Evolutionary conservation across 1,140 invertebrate species (phyloP).

Genomic region (Trachelipus rathkii): DNA sequence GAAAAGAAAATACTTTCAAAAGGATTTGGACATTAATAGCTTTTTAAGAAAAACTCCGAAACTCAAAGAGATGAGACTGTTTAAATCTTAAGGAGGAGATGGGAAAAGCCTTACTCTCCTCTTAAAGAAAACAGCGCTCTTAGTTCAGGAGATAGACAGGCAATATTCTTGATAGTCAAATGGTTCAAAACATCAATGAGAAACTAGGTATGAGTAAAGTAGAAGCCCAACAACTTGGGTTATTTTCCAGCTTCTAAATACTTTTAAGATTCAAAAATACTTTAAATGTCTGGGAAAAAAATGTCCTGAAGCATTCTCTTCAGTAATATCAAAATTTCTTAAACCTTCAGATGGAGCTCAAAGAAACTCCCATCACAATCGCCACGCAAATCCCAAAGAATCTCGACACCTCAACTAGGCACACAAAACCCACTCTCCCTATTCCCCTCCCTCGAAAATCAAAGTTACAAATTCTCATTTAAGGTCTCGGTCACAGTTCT

Average conservation of each 20-base stretch:
- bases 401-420: background rate
- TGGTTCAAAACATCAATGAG: background rate
- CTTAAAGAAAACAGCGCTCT: constrained; percentile 14
- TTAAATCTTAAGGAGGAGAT: constrained; percentile 25
- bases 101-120: constrained; percentile 2
- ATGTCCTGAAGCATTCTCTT: background rate
- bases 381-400: background rate
- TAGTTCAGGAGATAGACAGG: constrained; percentile 4
- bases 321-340: background rate
- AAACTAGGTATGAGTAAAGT: background rate
- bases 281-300: background rate
- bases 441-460: background rate
- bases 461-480: background rate
- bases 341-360: background rate
- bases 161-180: constrained; percentile 20
- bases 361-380: background rate
- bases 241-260: background rate
- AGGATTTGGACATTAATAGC: constrained; percentile 1
- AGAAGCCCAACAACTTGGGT: background rate
- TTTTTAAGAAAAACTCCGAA: background rate
- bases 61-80: constrained; percentile 15
- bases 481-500: background rate
- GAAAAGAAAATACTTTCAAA: background rate
- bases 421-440: background rate
- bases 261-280: background rate